Evolutionary conservation across 64 coral and sea anemone genomes (phyloP).

Genomic region (Cladopsammia gracilis): DNA sequence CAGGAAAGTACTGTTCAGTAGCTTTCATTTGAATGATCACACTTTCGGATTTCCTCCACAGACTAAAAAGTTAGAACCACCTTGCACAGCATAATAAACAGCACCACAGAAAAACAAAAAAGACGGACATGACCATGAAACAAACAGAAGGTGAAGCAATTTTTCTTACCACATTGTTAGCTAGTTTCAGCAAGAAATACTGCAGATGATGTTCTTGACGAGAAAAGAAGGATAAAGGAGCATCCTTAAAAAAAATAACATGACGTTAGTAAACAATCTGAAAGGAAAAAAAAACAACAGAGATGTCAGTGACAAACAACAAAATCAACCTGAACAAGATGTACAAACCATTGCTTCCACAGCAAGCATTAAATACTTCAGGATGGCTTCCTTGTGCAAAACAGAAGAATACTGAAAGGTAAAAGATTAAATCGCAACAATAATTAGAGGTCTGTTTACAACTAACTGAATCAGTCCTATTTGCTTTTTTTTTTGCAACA

Average conservation of each 20-base stretch:
- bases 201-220: conserved; percentile 88
- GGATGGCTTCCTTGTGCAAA: conserved; percentile 44
- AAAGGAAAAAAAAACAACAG: neutral
- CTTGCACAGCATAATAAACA: neutral
- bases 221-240: conserved; percentile 41
- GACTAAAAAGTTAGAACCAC: no score
- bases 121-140: no score
- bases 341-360: conserved; percentile 61
- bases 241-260: conserved; percentile 15
- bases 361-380: conserved; percentile 67
- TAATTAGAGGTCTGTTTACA: no score
- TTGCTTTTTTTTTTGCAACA: no score
- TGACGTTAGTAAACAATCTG: neutral
- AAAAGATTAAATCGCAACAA: neutral
- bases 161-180: conserved; percentile 78
- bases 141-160: neutral
- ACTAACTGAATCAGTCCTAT: no score
- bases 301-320: neutral
- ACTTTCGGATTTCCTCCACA: no score
- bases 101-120: neutral
- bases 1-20: no score
- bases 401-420: conserved; percentile 62
- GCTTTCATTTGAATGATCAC: no score
- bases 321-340: neutral
- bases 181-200: conserved; percentile 92